Evolutionary conservation across 1,140 invertebrate genomes (phyloP).

Genomic region (Chrysopa pallens): DNA sequence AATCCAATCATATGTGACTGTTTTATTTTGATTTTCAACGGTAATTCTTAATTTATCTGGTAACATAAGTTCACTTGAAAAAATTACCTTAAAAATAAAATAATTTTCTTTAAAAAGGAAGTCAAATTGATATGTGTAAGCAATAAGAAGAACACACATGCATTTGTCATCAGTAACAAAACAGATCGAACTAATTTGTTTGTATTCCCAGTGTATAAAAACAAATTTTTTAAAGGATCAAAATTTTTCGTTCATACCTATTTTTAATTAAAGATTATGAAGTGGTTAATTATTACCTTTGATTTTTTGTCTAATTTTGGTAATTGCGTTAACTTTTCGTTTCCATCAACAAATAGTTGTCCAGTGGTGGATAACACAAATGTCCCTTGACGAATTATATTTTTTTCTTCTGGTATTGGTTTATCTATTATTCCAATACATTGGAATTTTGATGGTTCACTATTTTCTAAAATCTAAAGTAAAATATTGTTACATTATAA

Average conservation of each 20-base stretch:
- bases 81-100: not conserved
- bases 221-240: too few species aligned
- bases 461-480: too few species aligned
- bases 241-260: too few species aligned
- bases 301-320: not conserved
- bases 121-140: too few species aligned
- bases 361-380: not conserved
- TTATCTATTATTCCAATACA: not conserved
- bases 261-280: too few species aligned
- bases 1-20: not conserved
- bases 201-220: too few species aligned
- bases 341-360: not conserved
- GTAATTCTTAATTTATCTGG: not conserved
- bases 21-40: not conserved
- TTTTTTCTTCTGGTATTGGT: not conserved
- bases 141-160: too few species aligned
- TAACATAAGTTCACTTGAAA: not conserved
- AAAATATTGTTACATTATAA: too few species aligned
- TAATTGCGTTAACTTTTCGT: not conserved
- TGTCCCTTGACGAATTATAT: not conserved
- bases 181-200: too few species aligned
- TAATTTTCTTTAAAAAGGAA: too few species aligned
- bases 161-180: too few species aligned
- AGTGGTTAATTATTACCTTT: not conserved
- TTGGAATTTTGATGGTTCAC: too few species aligned